Percentiles rank a stretch among this genome's conserved stretches.
phyloP scores from a whole-genome alignment of 2,797 vertebrate genomes.

The Cryptoprocta ferox region DNA sequence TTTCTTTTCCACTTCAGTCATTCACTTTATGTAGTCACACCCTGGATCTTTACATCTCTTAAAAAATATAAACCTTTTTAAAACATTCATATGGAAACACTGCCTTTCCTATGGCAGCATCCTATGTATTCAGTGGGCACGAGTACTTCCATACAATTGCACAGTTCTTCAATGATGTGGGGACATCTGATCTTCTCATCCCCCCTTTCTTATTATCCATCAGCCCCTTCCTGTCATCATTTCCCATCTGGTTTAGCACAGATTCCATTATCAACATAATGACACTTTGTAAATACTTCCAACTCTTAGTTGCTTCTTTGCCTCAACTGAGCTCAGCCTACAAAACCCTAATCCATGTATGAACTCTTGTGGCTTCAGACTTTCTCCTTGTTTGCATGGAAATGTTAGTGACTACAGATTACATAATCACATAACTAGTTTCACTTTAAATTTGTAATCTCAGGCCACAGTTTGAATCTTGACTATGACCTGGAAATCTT shows the following conservation, averaged over 20 bases:
- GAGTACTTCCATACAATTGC: not conserved
- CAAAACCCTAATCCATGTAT: not conserved
- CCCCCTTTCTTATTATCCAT: not conserved
- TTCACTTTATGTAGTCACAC: not conserved
- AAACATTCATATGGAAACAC: not conserved
- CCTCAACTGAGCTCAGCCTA: not conserved
- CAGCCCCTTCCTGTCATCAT: not conserved
- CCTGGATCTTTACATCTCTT: not conserved
- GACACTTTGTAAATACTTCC: not conserved
- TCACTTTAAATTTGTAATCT: not conserved
- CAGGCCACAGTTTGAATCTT: not conserved
- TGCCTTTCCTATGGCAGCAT: not conserved
- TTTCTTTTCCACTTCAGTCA: not conserved
- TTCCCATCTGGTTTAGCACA: not conserved
- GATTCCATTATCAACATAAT: not conserved
- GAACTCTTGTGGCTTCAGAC: not conserved
- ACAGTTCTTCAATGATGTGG: not conserved
- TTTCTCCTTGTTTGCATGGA: not conserved
- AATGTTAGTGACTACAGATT: not conserved
- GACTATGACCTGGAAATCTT: not conserved
- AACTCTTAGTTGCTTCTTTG: not conserved
- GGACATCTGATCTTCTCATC: not conserved
- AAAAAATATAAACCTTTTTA: not conserved
- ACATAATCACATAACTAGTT: not conserved
- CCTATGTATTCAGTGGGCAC: not conserved